Base-by-base conservation (phyloP, 1,140 invertebrate genomes). In the Sitobion miscanthi region DNA sequence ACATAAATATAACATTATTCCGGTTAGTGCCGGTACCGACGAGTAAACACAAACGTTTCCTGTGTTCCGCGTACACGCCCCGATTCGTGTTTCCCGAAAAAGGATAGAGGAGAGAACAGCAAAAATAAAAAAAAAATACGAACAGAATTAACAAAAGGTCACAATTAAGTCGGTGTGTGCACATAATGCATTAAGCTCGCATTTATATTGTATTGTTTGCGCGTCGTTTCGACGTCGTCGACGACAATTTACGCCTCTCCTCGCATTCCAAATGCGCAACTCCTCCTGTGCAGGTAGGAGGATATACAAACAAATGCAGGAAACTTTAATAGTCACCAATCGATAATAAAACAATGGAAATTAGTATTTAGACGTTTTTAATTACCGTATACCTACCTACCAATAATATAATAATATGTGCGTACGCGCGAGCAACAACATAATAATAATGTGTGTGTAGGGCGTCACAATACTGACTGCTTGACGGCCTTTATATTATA, bases 71-170 rank as follows among this genome's bases (percentile, higher is more conserved):
- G 38, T 38, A 17, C 11, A 82, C 90, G 90, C 90, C 90, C 90
- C 62, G 90, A 49, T 30, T 45, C 90, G 90, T 91, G 62, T 82
- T 91, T 52, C 30, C 30, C 25, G 87, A 91, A 82, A 91, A 91
- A 45, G 35, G 38, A 57, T 20, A 9, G 38, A 38, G 23, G 17
- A 20, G 52, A 38, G 14, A 38, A 30, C 57, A 8, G 35, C 20
- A 42, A 42, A 42, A 42, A 42, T 42, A 42, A 38, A 11, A 91
- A 23, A n/a, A 52, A 91, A 77, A 91, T 69, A 47, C n/a, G 9
- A 87, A 87, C 85, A 45, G 38, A 91, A 42, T 69, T 62, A 42
- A 91, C 90, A 91, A 91, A 91, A 91, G 54, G 57, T 77, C 62
- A 77, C 90, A 77, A 69, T 25, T 30, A 8, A 9, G 30, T n/a